phyloP scores from a whole-genome alignment of 2,888 invertebrate genomes.

The Idaea dimidiata region DNA sequence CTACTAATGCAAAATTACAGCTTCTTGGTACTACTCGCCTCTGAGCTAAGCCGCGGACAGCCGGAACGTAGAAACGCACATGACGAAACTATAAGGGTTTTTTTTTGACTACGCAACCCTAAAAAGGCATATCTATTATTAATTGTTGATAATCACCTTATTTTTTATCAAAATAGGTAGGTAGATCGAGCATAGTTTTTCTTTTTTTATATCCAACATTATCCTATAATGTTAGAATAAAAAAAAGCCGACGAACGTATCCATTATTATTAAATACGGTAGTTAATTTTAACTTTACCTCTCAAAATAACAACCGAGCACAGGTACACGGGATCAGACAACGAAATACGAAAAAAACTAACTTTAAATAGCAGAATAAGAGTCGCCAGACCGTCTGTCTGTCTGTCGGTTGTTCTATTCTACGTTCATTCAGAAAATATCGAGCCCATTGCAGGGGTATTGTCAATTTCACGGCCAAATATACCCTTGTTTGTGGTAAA shows the following conservation, averaged over 20 bases:
- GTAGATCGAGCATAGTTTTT: neutral
- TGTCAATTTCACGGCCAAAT: neutral
- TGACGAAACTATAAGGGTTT: no score
- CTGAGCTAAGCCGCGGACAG: no score
- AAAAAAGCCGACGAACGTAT: neutral
- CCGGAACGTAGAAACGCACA: no score
- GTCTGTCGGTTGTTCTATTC: neutral
- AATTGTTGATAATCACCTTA: no score
- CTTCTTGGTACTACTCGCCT: no score
- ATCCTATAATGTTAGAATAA: no score
- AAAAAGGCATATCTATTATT: no score
- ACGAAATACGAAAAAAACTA: constrained; percentile 21
- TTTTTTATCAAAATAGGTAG: no score
- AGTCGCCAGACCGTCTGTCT: constrained; percentile 44
- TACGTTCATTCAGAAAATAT: neutral
- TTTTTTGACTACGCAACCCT: no score
- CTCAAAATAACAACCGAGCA: neutral
- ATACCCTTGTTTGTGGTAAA: neutral
- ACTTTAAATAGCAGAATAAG: constrained; percentile 35
- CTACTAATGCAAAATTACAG: no score
- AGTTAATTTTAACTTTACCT: neutral
- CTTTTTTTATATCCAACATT: neutral
- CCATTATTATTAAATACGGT: neutral
- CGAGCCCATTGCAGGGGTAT: neutral
- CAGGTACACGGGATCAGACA: neutral